Conservation (phyloP, 2,797 vertebrate genomes). For the Crocidura indochinensis region DNA sequence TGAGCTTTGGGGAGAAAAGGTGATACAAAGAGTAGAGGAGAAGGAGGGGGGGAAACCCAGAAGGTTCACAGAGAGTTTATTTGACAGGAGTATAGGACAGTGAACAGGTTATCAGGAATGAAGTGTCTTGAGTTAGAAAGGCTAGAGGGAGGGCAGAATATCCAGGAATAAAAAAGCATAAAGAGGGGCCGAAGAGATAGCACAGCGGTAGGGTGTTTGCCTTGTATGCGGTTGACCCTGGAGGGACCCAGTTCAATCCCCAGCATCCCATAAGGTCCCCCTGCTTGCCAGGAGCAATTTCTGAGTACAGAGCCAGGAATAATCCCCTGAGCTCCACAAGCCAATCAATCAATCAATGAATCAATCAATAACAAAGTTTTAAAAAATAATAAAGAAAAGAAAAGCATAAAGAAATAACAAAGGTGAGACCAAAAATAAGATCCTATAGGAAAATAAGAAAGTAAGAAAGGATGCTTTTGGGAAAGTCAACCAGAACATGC, state of each 20-base stretch:
- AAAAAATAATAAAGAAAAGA: not conserved
- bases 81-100: not conserved
- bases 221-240: too few species aligned
- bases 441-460: constrained; percentile 14
- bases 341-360: too few species aligned
- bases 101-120: not conserved
- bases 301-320: too few species aligned
- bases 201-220: too few species aligned
- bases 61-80: not conserved
- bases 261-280: too few species aligned
- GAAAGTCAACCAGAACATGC: not conserved
- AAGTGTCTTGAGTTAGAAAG: not conserved
- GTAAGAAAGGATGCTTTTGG: not conserved
- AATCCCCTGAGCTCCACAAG: too few species aligned
- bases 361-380: too few species aligned
- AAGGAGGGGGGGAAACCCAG: not conserved
- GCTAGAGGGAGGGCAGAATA: not conserved
- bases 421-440: not conserved
- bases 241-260: too few species aligned
- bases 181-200: too few species aligned
- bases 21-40: not conserved
- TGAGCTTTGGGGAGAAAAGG: not conserved
- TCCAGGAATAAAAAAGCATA: not conserved
- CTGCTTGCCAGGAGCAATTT: too few species aligned
- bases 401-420: not conserved